Conservation (phyloP, 2,888 invertebrate species). For the Macrostomum cliftonense region DNA sequence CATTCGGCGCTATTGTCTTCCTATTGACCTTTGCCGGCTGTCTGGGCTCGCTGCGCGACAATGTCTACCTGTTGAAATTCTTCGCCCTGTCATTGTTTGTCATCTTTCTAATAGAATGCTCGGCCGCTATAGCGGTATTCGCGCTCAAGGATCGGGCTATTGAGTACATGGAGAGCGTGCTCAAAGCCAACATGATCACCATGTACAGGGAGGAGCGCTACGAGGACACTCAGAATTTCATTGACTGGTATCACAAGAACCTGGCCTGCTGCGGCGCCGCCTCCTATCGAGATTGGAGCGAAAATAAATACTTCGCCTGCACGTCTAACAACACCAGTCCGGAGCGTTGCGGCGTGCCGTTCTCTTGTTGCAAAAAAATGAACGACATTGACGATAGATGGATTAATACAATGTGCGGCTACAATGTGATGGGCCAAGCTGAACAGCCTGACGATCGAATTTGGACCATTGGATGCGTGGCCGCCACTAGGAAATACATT, state of each 20-base stretch:
- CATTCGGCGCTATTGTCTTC: conserved; percentile 3
- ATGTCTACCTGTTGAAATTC: conserved; percentile 5
- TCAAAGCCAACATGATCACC: conserved; percentile 4
- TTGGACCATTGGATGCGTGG: conserved; percentile 26
- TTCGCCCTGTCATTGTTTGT: conserved; percentile 1
- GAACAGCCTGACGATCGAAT: conserved; percentile 18
- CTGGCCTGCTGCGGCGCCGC: conserved; percentile 14
- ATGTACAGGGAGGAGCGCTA: conserved; percentile 5
- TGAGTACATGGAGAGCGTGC: conserved; percentile 1
- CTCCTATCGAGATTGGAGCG: conserved; percentile 38
- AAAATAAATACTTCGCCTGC: conserved; percentile 37
- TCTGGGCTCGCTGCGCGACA: conserved; percentile 7
- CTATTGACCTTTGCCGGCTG: conserved; percentile 6
- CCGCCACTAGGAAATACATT: conserved; percentile 25
- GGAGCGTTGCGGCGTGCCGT: conserved; percentile 39
- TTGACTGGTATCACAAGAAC: conserved; percentile 7
- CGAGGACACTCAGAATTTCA: conserved; percentile 7
- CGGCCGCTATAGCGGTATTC: conserved; percentile 1
- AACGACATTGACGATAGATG: not conserved
- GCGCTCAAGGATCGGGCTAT: not conserved
- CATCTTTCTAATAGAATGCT: conserved; percentile 1
- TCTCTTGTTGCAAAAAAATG: conserved; percentile 33
- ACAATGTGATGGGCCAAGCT: conserved; percentile 18
- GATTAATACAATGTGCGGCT: conserved; percentile 12
- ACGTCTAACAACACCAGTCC: conserved; percentile 23